Evolutionary conservation across 1,140 invertebrate genomes (phyloP), one percentile per base, ranked within the genome.

Genomic region (Venustaconcha ellipsiformis): DNA sequence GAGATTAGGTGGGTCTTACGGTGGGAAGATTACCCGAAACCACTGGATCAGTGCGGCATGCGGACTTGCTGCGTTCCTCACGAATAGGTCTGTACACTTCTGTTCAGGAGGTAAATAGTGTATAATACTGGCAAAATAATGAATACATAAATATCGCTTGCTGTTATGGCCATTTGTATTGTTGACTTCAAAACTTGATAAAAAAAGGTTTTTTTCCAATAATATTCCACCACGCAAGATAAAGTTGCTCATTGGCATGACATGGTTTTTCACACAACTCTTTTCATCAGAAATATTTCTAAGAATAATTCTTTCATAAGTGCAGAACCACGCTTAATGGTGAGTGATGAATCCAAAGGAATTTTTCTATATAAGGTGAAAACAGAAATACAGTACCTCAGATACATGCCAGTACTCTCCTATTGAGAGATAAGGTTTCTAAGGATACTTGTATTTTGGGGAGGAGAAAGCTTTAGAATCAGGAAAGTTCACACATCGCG

Each of bases 1-100:
- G 37, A 71, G 88, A 55, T 62, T 88, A 0, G 88, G 88, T 37
- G 88, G 88, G 30, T 87, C 66, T 1, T 89, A 85, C 79, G 88
- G 88, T 17, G 86, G 70, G 13, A 88, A 88, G 74, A 82, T 87
- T 15, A 76, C 70, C 18, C 70, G 77, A 15, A 78, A 77, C 48
- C 57, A 62, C 18, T 55, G 69, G 0, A 68, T 86, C 14, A 76
- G 82, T 18, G 77, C 80, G 13, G 83, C 84, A 4, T 71, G 76
- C 26, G 86, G 85, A 30, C 59, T 90, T 14, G 89, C 88, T 5
- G 86, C 89, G 5, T 76, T 84, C 17, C 76, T 82, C 17, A 72
- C 69, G 11, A 73, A 76, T 62, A 82, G 75, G 80, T 82, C 57
- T 20, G 64, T 17, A 20, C 0, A 18, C 6, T 14, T 23, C 11